Conservation (phyloP, 2,888 invertebrate species). For the Andrena bucephala region DNA sequence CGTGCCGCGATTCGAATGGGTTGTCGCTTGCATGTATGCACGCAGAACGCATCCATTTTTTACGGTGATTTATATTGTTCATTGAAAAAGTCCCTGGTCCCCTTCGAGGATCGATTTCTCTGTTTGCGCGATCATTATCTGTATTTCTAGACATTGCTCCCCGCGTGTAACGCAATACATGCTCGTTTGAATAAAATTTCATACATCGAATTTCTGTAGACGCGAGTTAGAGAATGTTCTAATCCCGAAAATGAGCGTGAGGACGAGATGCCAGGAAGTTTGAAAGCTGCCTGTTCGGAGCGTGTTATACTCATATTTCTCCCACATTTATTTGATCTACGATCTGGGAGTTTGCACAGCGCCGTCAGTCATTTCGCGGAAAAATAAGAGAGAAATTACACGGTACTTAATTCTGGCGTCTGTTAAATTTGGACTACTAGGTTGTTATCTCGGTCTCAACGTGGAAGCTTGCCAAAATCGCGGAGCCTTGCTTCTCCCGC, state of each 20-base stretch:
- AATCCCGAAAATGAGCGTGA: conserved; percentile 11
- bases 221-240: background rate
- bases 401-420: conserved; percentile 56
- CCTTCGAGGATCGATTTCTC: conserved; percentile 40
- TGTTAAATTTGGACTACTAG: conserved; percentile 56
- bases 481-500: conserved; percentile 13
- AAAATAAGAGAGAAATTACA: conserved; percentile 58
- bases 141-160: background rate
- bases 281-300: background rate
- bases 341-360: conserved; percentile 47
- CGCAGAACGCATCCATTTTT: conserved; percentile 52
- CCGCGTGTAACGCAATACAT: background rate
- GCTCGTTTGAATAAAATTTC: background rate
- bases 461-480: conserved; percentile 54
- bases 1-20: conserved; percentile 5
- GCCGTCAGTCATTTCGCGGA: conserved; percentile 48
- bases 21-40: conserved; percentile 9
- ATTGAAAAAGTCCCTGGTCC: conserved; percentile 55
- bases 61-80: conserved; percentile 67
- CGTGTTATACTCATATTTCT: conserved; percentile 10
- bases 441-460: conserved; percentile 45
- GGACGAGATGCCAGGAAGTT: conserved; percentile 45
- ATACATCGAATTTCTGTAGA: background rate
- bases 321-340: conserved; percentile 44
- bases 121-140: conserved; percentile 36